These are phyloP conservation scores for Brenthis daphne DNA, from an alignment of 2,888 invertebrate genomes.

Conservation along the genomic window DNA sequence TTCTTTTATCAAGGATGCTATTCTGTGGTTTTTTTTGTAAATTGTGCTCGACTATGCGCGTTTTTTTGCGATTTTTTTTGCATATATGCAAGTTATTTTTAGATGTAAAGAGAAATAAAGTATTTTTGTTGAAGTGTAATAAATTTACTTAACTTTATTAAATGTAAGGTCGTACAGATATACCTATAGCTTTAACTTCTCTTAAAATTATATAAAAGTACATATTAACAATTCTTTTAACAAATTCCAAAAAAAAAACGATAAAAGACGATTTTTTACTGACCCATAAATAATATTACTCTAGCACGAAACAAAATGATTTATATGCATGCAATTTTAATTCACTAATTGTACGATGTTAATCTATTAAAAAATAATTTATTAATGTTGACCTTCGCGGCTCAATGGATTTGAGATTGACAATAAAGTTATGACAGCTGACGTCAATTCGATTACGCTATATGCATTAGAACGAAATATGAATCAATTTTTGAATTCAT, in stretches of 20 bases:
- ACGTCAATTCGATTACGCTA: too few species aligned
- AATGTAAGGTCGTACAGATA: neutral
- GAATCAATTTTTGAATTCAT: too few species aligned
- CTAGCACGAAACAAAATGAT: conserved; percentile 15
- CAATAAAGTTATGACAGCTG: too few species aligned
- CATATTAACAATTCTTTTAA: too few species aligned
- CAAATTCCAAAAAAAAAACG: neutral
- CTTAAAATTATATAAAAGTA: too few species aligned
- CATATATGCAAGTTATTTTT: conserved; percentile 9
- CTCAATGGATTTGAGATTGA: too few species aligned
- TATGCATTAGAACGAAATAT: too few species aligned
- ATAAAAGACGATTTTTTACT: neutral
- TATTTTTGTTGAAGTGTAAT: neutral
- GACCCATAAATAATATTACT: conserved; percentile 17
- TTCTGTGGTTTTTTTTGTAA: conserved; percentile 25
- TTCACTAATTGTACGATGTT: conserved; percentile 5
- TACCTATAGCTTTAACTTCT: too few species aligned
- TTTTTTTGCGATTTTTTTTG: conserved; percentile 2
- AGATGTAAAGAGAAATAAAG: neutral
- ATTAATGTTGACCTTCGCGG: too few species aligned
- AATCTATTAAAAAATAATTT: neutral
- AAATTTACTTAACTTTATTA: neutral
- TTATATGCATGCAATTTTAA: conserved; percentile 14
- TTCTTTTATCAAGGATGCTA: conserved; percentile 45
- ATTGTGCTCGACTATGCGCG: conserved; percentile 22